Evolutionary conservation across 1,140 invertebrate species (phyloP), one percentile per base, ranked within the genome.

Genomic region (Mylabris phalerata): DNA sequence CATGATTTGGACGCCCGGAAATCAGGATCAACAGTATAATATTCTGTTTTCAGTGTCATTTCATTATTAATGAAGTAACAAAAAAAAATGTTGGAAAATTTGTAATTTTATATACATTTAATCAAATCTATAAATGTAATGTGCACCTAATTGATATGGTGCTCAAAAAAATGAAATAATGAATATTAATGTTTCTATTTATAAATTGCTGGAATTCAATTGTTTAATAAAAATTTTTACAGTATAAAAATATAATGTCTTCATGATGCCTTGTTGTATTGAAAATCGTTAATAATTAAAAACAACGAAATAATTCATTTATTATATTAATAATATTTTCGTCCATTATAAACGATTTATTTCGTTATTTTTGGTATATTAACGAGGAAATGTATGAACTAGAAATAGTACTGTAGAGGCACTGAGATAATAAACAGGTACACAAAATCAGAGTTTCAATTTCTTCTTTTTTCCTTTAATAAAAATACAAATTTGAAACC

Each of bases 181-280:
- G 7, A 32, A 32, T 5, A 32, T 32, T 5, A 32, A 32, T 32
- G 32, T 32, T 32, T 32, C 32, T 32, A 32, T 32, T 32, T 32
- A 32, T 32, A 32, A 32, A 32, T 32, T 32, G 32, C 32, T 32
- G 32, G 32, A 32, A 32, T 32, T 32, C 32, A 7, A 32, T 32
- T 32, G 7, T 54, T 54, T 26, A 46, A 54, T 32, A 54, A 45
- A 38, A 45, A 54, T 46, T 54, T 45, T 38, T 54, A n/a, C 51
- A 54, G 51, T 54, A 54, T 54, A 45, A 54, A 54, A 54, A 32
- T 32, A 7, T 32, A 46, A 54, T 54, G 42, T 54, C 51, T 54
- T 54, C 51, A 54, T 54, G 51, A 54, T 54, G 51, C 51, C 51
- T 54, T 54, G 51, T 54, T 54, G 51, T 54, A 54, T 45, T 54